Percentiles rank a stretch among this genome's conserved stretches.
phyloP scores from a whole-genome alignment of 2,113 vertebrate genomes.

The Carettochelys insculpta region DNA sequence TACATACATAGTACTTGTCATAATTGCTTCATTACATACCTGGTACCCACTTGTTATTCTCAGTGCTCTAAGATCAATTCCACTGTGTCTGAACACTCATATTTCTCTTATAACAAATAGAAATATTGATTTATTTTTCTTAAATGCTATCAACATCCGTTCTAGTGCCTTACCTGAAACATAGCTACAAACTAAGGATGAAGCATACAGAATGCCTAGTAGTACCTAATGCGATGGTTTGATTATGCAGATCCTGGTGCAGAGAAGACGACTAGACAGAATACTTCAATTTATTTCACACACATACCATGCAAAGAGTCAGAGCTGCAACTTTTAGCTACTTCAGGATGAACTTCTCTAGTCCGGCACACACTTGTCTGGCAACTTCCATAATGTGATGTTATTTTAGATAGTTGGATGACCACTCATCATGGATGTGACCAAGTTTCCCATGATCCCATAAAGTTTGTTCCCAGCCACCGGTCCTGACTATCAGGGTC shows the following conservation, averaged over 20 bases:
- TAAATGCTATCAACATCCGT: not conserved
- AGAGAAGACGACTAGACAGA: not conserved
- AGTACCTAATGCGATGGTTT: not conserved
- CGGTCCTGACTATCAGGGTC: too few species aligned
- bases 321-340: not conserved
- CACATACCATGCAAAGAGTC: not conserved
- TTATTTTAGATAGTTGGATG: too few species aligned
- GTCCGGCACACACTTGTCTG: too few species aligned
- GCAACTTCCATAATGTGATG: too few species aligned
- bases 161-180: not conserved
- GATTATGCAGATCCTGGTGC: not conserved
- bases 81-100: not conserved
- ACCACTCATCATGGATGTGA: too few species aligned
- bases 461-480: too few species aligned
- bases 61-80: not conserved
- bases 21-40: too few species aligned
- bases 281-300: not conserved
- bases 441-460: too few species aligned
- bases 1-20: too few species aligned
- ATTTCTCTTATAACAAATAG: too few species aligned
- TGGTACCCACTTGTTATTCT: not conserved
- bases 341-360: too few species aligned
- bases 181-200: not conserved
- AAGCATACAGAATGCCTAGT: not conserved
- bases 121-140: too few species aligned